Percentiles rank a stretch among this genome's conserved stretches.
These are phyloP conservation scores for Rhinolophus ferrumequinum DNA, from an alignment of 2,113 vertebrate species.

Conservation along the genomic window DNA sequence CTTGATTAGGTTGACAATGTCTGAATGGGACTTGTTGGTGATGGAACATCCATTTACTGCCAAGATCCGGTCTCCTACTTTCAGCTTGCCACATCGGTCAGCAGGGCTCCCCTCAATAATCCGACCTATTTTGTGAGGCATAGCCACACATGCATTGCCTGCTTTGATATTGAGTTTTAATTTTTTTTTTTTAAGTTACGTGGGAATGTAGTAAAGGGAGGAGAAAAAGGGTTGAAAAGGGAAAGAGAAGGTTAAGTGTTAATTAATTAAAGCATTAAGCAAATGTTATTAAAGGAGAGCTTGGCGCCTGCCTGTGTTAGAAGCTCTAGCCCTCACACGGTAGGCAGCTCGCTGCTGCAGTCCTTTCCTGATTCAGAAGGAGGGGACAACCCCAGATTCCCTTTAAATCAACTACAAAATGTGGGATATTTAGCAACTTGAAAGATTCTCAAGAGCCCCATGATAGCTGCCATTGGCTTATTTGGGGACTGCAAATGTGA, in stretches of 20 bases:
- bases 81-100: conserved; percentile 99
- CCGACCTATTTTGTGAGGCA: conserved; percentile 99
- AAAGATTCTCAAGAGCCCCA: conserved; percentile 63
- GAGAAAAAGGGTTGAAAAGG: conserved; percentile 92
- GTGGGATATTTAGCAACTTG: conserved; percentile 60
- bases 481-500: conserved; percentile 21
- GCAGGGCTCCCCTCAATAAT: conserved; percentile 99
- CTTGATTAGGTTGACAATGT: conserved; percentile 99
- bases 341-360: background rate
- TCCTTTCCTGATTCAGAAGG: conserved; percentile 2
- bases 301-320: conserved; percentile 55
- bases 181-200: conserved; percentile 80
- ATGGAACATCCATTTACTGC: conserved; percentile 98
- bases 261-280: conserved; percentile 92
- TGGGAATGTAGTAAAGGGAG: conserved; percentile 85
- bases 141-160: conserved; percentile 99
- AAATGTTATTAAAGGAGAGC: conserved; percentile 91
- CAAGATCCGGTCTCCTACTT: conserved; percentile 99
- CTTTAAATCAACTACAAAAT: conserved; percentile 52
- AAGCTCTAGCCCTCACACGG: background rate
- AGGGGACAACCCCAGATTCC: background rate
- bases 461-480: conserved; percentile 43
- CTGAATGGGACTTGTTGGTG: conserved; percentile 99
- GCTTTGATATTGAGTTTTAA: conserved; percentile 91
- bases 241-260: conserved; percentile 93